phyloP scores from a whole-genome alignment of 2,113 vertebrate species.

The Rhagologus leucostigma region DNA sequence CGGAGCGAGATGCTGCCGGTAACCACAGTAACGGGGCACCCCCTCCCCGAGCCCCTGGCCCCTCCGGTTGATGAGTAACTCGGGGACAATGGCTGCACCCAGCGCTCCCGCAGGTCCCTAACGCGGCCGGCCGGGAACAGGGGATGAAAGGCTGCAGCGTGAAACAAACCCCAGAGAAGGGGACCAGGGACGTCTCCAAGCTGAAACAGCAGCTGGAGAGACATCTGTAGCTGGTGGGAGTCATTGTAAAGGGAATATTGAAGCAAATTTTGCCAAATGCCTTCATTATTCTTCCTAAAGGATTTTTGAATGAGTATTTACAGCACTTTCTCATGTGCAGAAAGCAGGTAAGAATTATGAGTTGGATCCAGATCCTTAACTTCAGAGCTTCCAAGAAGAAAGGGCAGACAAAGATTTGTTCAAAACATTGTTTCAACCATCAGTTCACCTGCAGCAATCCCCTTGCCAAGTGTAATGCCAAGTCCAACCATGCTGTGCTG shows the following conservation, averaged over 20 bases:
- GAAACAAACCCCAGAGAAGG: not conserved
- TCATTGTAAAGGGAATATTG: not conserved
- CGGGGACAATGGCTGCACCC: slow-evolving; percentile 63
- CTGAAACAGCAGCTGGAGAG: not conserved
- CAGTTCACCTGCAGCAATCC: not conserved
- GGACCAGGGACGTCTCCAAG: not conserved
- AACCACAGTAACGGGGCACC: slow-evolving; percentile 60
- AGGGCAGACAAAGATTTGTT: not conserved
- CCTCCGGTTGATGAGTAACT: slow-evolving; percentile 74
- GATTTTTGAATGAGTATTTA: not conserved
- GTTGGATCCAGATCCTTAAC: not conserved
- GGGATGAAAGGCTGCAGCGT: not conserved
- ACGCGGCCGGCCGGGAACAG: not conserved
- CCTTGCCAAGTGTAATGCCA: not conserved
- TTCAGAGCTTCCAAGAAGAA: not conserved
- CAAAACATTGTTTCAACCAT: not conserved
- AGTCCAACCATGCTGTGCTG: not conserved
- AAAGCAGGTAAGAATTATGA: not conserved
- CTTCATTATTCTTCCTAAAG: not conserved
- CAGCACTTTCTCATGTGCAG: not conserved
- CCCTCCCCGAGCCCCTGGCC: not conserved
- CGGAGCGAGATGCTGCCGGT: slow-evolving; percentile 38
- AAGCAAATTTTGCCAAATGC: not conserved
- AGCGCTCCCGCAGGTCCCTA: slow-evolving; percentile 44
- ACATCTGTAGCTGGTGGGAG: not conserved